These are phyloP conservation scores for Glossosoma conforme DNA, from an alignment of 1,140 invertebrate species.

Conservation along the genomic window DNA sequence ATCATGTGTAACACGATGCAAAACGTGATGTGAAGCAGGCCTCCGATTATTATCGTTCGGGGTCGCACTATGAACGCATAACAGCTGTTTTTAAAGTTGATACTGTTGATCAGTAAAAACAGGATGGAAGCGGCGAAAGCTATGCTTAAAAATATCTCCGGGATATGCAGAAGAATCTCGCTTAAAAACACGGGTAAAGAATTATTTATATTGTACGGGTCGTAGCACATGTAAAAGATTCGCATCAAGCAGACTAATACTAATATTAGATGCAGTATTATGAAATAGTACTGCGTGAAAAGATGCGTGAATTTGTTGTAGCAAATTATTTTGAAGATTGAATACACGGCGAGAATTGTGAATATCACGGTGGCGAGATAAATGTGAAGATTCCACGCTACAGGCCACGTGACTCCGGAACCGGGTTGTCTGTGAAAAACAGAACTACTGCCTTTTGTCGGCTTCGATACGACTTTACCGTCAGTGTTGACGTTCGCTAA, in stretches of 20 bases:
- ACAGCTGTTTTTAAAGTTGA: slow-evolving; percentile 60
- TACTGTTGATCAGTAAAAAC: slow-evolving; percentile 70
- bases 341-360: slow-evolving; percentile 72
- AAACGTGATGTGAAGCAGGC: slow-evolving; percentile 66
- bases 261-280: slow-evolving; percentile 74
- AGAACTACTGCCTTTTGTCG: slow-evolving; percentile 39
- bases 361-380: slow-evolving; percentile 80
- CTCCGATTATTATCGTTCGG: slow-evolving; percentile 67
- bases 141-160: slow-evolving; percentile 77
- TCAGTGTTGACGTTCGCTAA: slow-evolving; percentile 47
- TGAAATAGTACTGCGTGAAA: slow-evolving; percentile 76
- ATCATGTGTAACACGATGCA: slow-evolving; percentile 77
- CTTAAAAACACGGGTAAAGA: slow-evolving; percentile 74
- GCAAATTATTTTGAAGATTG: slow-evolving; percentile 74
- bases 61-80: slow-evolving; percentile 67
- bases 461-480: slow-evolving; percentile 40
- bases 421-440: slow-evolving; percentile 33
- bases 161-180: slow-evolving; percentile 75
- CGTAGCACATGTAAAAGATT: slow-evolving; percentile 82
- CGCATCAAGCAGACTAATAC: slow-evolving; percentile 74
- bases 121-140: slow-evolving; percentile 81
- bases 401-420: slow-evolving; percentile 59
- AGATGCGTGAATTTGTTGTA: slow-evolving; percentile 77
- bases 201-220: slow-evolving; percentile 79
- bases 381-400: slow-evolving; percentile 85